Percentiles rank a stretch among this genome's conserved stretches.
These are phyloP conservation scores for Hemaris fuciformis DNA, from an alignment of 2,888 invertebrate species.

Conservation along the genomic window DNA sequence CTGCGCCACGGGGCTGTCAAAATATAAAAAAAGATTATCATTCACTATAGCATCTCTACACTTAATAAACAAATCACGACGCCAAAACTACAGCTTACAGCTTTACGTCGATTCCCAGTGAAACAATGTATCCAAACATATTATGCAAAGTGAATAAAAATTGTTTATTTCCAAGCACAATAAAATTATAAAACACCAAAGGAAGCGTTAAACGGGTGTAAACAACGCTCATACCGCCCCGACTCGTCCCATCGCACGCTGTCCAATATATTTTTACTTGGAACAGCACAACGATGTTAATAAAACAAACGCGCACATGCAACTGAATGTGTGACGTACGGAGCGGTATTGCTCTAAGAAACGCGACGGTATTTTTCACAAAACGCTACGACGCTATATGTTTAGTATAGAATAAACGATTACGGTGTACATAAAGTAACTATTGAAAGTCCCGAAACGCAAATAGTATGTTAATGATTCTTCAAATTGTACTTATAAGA, in stretches of 20 bases:
- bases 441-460: no score
- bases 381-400: no score
- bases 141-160: no score
- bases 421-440: no score
- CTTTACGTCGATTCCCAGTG: no score
- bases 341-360: neutral
- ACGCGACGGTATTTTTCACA: neutral
- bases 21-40: no score
- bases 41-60: no score
- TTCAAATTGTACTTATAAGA: no score
- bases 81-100: neutral
- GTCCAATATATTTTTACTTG: conserved; percentile 25
- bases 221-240: neutral
- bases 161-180: neutral
- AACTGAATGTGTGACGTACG: neutral
- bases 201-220: neutral
- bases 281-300: conserved; percentile 16
- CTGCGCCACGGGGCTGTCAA: no score
- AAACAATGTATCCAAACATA: neutral
- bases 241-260: conserved; percentile 4
- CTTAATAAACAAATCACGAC: no score
- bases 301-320: conserved; percentile 15
- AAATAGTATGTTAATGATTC: neutral
- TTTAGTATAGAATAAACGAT: neutral
- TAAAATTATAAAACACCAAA: neutral